A percentile compares a stretch with the other conserved stretches of the same genome.
Conservation (phyloP, 1,140 invertebrate genomes). For the Drosophila watanabei region DNA sequence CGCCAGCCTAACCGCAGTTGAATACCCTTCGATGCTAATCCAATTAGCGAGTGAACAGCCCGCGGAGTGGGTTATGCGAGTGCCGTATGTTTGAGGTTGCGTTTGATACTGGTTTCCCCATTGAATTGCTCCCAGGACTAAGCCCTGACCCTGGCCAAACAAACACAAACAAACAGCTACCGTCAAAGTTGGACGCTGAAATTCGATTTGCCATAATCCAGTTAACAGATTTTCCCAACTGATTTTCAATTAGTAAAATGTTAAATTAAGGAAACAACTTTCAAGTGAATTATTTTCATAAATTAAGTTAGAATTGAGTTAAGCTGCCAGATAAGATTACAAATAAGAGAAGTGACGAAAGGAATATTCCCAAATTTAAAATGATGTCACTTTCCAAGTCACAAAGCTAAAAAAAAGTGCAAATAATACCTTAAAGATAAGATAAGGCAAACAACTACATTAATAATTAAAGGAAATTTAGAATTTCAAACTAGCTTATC, state of each 20-base stretch:
- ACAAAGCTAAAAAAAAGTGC: not conserved
- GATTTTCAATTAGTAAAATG: constrained; percentile 7
- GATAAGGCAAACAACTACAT: not conserved
- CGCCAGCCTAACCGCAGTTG: constrained; percentile 44
- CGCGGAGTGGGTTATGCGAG: constrained; percentile 28
- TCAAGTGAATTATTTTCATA: not conserved
- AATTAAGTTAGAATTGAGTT: not conserved
- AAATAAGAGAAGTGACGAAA: not conserved
- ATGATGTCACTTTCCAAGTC: not conserved
- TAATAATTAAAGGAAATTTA: not conserved
- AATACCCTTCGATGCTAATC: constrained; percentile 59
- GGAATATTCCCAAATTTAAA: not conserved
- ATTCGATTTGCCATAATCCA: constrained; percentile 4
- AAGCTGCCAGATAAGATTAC: not conserved
- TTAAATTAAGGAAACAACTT: not conserved
- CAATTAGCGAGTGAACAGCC: constrained; percentile 36
- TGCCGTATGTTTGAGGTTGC: constrained; percentile 21
- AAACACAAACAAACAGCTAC: not conserved
- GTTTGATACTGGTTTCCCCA: constrained; percentile 34
- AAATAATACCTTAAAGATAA: not conserved
- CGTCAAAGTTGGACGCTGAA: constrained; percentile 2
- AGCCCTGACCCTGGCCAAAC: constrained; percentile 6
- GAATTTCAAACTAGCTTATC: no score
- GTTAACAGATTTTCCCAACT: constrained; percentile 1
- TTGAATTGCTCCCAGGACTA: constrained; percentile 32